Evolutionary conservation across 35 echinoderm and acorn worm species (phyloP), one percentile per base, ranked within the genome.

Genomic region (Ptychodera flava): DNA sequence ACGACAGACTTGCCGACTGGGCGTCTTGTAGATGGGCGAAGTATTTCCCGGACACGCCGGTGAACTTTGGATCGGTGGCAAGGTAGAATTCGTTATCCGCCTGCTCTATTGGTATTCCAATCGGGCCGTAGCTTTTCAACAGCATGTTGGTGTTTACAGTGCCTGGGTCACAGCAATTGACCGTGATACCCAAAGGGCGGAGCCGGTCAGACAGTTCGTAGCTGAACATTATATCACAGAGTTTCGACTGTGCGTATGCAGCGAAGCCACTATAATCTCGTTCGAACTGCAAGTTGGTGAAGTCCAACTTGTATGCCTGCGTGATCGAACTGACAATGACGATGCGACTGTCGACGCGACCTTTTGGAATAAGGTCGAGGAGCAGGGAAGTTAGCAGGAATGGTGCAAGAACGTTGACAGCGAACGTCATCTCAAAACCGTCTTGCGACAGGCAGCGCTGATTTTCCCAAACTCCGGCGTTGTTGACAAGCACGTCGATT

Each of bases 341-440:
- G 10, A 99, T 87, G 0, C 92, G 90, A 77, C 90, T 91, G 77
- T 80, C 75, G 6, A 64, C 45, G 1, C 36, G 81, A 35, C 96
- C 92, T 15, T 89, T 87, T 38, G 88, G 91, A 1, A 99, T 77
- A 12, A 99, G 90, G 83, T 99, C 96, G 1, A 92, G 45, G 28
- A 99, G 36, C 15, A 90, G 86, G 0, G 93, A 94, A 1, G 96
- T 99, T 32, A 99, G 77, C 14, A 94, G 82, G 36, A 99, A 99
- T 1, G 96, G 96, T 31, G 96, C 87, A 33, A 94, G 34, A 30
- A 94, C 96, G 86, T 99, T 99, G 10, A 94, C 92, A 0, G 96
- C 96, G 86, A 94, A 99, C 31, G 96, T 99, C 82, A 94, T 81
- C 83, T 99, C 96, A 34, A 90, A 87, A 0, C 96, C 96, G 86